These are phyloP conservation scores for Candidula unifasciata DNA, from an alignment of 2,888 invertebrate species.

Conservation along the genomic window DNA sequence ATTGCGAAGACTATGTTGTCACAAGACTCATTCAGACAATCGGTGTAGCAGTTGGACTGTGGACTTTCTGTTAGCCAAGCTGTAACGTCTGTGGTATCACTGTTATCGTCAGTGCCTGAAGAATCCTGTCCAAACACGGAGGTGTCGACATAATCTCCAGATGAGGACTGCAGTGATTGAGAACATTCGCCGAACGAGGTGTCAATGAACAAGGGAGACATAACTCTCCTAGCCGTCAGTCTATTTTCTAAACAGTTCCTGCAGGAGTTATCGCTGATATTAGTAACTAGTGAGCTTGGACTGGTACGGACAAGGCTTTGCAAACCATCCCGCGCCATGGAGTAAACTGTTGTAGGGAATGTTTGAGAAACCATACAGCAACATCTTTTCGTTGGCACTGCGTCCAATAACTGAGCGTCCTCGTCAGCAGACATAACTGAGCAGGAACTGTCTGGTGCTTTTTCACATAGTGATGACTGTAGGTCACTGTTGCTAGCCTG, in stretches of 20 bases:
- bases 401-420: background rate
- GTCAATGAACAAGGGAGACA: conserved; percentile 24
- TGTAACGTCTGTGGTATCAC: background rate
- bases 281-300: background rate
- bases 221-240: background rate
- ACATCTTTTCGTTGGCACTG: conserved; percentile 29
- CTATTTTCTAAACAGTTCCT: background rate
- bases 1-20: no score
- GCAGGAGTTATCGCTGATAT: background rate
- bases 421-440: background rate
- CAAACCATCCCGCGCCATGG: background rate
- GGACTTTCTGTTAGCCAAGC: conserved; percentile 16
- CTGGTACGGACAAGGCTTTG: background rate
- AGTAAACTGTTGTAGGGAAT: conserved; percentile 5
- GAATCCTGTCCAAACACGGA: no score
- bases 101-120: background rate
- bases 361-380: background rate
- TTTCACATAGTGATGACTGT: background rate
- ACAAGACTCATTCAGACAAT: no score
- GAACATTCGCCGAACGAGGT: background rate
- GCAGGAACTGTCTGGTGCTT: background rate
- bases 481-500: no score
- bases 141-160: background rate
- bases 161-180: background rate
- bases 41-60: background rate